Evolutionary conservation across 2,888 invertebrate species (phyloP).

Genomic region (Drosophila rellima): DNA sequence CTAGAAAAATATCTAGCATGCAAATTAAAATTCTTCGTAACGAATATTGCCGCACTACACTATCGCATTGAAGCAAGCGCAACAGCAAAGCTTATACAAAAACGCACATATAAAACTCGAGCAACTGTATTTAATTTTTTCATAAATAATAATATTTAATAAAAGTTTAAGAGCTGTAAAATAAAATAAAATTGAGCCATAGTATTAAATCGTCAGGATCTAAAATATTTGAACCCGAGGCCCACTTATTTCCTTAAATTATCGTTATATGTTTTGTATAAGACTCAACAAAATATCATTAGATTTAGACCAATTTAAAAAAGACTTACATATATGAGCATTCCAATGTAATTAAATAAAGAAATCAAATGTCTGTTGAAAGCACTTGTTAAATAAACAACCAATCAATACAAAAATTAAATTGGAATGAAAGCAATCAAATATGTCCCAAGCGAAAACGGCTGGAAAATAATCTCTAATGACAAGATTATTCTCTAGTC

Average conservation of each 20-base stretch:
- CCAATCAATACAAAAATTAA: neutral
- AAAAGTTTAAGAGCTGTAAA: neutral
- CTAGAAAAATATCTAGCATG: neutral
- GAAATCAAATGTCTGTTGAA: neutral
- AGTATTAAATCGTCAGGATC: neutral
- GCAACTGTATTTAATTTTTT: neutral
- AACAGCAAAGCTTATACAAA: neutral
- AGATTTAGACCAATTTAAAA: neutral
- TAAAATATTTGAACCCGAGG: neutral
- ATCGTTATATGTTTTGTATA: neutral
- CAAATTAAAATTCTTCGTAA: conserved; percentile 1
- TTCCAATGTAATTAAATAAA: neutral
- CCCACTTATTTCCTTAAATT: neutral
- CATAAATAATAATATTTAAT: neutral
- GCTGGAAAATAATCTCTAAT: neutral
- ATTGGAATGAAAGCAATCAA: neutral
- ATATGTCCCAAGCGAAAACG: neutral
- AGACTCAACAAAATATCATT: neutral
- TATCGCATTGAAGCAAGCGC: neutral
- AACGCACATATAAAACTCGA: neutral
- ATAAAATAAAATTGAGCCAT: neutral
- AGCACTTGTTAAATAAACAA: neutral
- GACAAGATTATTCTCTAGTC: neutral
- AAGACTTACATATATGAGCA: neutral
- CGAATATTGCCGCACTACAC: neutral